Evolutionary conservation across 2,888 invertebrate genomes (phyloP), one percentile per base, ranked within the genome.

Genomic region (Dione vanillae): DNA sequence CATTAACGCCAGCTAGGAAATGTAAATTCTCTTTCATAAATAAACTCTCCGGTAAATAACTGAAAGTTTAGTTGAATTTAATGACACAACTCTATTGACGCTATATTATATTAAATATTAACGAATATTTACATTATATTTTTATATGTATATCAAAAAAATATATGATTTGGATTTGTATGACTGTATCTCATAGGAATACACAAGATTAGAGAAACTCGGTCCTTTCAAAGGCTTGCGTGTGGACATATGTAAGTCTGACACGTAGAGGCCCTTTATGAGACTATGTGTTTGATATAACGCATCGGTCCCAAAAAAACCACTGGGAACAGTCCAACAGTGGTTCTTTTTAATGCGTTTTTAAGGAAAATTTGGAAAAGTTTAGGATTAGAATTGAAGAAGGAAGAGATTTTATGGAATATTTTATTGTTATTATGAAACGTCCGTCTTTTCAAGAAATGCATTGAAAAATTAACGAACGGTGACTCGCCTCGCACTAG

Each of bases 1-100:
- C 49, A 64, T 64, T 64, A 64, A 64, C 64, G 64, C 47, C 49
- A 64, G 64, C 64, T 40, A 64, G 64, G 14, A 51, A 64, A 64
- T 64, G 49, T 64, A 40, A 64, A 35, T 64, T 64, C 37, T 49
- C 35, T 51, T 61, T 45, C 45, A 61, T 61, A 47, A 49, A 20
- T 64, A 49, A 64, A 64, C 37, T 64, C 47, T 51, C 19, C 64
- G 51, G 45, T 7, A n/a, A n/a, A n/a, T n/a, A 45, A 35, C 45
- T 35, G 61, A 61, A 61, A 64, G 8, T 40, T 40, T 19, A 64
- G 51, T 64, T 64, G 20, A 37, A 49, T 64, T 64, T 64, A 27
- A 51, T 49, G 40, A 64, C 2, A 64, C 14, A 64, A 40, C 6
- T 49, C 20, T 49, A 51, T 64, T 20, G 5, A 20, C 12, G 20